Evolutionary conservation across 35 echinoderm and acorn worm genomes (phyloP).

Genomic region (Diadema setosum): DNA sequence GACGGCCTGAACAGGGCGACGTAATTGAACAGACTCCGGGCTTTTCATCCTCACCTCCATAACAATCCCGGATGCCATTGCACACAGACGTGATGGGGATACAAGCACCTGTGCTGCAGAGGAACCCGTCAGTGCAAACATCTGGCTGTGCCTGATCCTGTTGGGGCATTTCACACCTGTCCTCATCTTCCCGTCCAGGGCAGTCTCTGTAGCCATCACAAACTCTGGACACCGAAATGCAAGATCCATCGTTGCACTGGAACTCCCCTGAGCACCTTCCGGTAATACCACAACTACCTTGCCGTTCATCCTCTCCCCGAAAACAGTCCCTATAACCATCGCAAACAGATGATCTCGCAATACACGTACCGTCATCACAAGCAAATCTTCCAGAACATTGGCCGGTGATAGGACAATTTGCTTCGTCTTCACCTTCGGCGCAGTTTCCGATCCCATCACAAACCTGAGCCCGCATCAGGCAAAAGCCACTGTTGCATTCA

Average conservation of each 20-base stretch:
- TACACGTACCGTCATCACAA: constrained; percentile 37
- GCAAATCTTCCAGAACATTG: not conserved
- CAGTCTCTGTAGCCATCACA: constrained; percentile 40
- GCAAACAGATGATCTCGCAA: not conserved
- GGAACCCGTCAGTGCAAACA: not conserved
- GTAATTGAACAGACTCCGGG: not conserved
- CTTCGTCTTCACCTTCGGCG: constrained; percentile 35
- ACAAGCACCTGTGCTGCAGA: not conserved
- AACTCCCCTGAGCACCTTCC: constrained; percentile 46
- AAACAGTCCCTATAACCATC: constrained; percentile 18
- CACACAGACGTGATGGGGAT: not conserved
- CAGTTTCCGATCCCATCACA: constrained; percentile 34
- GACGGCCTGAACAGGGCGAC: not conserved
- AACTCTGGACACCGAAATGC: not conserved
- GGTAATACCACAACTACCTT: constrained; percentile 1
- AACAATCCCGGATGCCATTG: constrained; percentile 18
- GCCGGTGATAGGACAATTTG: not conserved
- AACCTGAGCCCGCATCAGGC: not conserved
- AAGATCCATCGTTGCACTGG: constrained; percentile 2
- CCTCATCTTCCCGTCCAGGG: constrained; percentile 23
- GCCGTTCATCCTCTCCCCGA: constrained; percentile 6
- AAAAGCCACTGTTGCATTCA: not conserved
- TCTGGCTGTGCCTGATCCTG: not conserved
- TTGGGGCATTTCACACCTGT: not conserved
- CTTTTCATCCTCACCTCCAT: constrained; percentile 25